phyloP scores from a whole-genome alignment of 1,140 invertebrate species.

The Procambarus clarkii region DNA sequence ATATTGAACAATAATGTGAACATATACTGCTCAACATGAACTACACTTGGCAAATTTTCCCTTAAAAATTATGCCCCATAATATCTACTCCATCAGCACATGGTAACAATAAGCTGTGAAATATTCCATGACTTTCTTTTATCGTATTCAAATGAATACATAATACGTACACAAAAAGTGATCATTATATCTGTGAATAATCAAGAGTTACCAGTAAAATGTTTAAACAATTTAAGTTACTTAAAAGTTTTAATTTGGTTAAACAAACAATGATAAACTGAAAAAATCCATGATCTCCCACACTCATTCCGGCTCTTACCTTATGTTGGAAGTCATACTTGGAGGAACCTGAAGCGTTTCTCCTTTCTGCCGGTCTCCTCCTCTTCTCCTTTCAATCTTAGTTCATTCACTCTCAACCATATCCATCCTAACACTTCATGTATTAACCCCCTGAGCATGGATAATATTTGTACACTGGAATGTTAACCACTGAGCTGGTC shows the following conservation, averaged over 20 bases:
- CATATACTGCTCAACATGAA: too few species aligned
- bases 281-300: neutral
- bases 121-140: too few species aligned
- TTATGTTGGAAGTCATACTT: neutral
- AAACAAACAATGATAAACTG: neutral
- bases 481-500: conserved; percentile 2
- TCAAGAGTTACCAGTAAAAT: neutral
- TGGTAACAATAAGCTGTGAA: too few species aligned
- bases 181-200: neutral
- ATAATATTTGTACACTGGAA: neutral
- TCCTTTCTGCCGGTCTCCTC: neutral
- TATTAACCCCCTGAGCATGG: neutral
- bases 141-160: too few species aligned
- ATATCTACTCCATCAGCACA: too few species aligned
- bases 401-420: neutral
- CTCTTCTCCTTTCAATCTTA: neutral
- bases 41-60: too few species aligned
- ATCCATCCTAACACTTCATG: neutral
- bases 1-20: too few species aligned
- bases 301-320: neutral
- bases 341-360: neutral
- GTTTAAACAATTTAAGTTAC: neutral
- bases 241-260: neutral
- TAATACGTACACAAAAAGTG: too few species aligned
- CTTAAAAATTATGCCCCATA: too few species aligned